A percentile compares a stretch with the other conserved stretches of the same genome.
These are phyloP conservation scores for Physocephala rufipes DNA, from an alignment of 2,888 invertebrate genomes.

Conservation along the genomic window DNA sequence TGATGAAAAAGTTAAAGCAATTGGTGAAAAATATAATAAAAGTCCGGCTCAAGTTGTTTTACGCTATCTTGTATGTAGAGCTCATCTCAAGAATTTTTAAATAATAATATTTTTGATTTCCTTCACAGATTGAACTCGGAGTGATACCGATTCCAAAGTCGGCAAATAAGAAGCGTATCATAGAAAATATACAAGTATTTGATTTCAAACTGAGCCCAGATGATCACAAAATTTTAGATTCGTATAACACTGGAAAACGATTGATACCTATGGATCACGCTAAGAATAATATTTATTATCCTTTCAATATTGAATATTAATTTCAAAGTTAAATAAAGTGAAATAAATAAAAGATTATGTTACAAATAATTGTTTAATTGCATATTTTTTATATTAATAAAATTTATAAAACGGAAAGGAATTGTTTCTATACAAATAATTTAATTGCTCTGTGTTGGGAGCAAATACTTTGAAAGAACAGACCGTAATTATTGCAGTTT, in stretches of 20 bases:
- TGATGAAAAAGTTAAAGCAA: conserved; percentile 67
- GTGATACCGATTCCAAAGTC: conserved; percentile 71
- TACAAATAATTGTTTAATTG: background rate
- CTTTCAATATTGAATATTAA: conserved; percentile 56
- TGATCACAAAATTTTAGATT: conserved; percentile 67
- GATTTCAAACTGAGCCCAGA: conserved; percentile 69
- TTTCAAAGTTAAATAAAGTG: background rate
- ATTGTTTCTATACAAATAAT: too few species aligned
- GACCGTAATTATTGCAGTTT: too few species aligned
- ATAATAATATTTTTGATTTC: background rate
- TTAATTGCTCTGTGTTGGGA: too few species aligned
- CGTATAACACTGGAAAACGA: conserved; percentile 66
- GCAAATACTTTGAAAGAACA: too few species aligned
- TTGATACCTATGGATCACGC: conserved; percentile 61
- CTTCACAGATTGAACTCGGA: conserved; percentile 68
- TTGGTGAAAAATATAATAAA: conserved; percentile 76
- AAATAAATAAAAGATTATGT: background rate
- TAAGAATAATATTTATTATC: conserved; percentile 57
- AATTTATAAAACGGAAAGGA: too few species aligned
- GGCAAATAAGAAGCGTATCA: conserved; percentile 67
- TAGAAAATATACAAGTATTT: conserved; percentile 70
- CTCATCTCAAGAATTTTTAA: background rate
- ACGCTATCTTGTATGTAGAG: conserved; percentile 64
- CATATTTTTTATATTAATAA: too few species aligned
- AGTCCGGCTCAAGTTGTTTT: conserved; percentile 76